These are phyloP conservation scores for Phalacrocorax aristotelis DNA, from an alignment of 2,113 vertebrate species.

Conservation along the genomic window DNA sequence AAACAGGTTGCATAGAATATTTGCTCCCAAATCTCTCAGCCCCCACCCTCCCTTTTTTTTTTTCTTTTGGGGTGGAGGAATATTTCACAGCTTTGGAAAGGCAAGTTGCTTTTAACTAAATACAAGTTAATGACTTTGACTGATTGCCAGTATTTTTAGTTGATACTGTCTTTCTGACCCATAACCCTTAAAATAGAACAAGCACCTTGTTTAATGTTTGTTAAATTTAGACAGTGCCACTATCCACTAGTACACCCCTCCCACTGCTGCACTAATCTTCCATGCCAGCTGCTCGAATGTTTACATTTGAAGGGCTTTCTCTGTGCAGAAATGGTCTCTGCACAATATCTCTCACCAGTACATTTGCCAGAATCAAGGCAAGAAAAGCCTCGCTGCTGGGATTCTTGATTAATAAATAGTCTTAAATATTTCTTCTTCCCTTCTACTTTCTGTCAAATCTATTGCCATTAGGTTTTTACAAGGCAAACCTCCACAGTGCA, in stretches of 20 bases:
- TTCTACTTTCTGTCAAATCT: not conserved
- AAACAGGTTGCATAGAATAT: not conserved
- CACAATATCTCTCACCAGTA: conserved; percentile 40
- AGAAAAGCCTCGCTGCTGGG: conserved; percentile 17
- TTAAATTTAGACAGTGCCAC: conserved; percentile 28
- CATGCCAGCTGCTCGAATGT: conserved; percentile 36
- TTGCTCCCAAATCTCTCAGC: not conserved
- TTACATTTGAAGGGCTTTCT: conserved; percentile 32
- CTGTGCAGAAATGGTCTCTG: conserved; percentile 34
- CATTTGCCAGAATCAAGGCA: conserved; percentile 39
- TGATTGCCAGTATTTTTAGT: not conserved
- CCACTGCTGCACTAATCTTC: not conserved
- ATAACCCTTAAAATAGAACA: conserved; percentile 9
- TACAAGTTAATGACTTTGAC: not conserved
- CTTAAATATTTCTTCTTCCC: conserved; percentile 34
- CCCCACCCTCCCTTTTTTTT: accelerated
- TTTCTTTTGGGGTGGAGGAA: not conserved
- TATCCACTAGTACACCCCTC: not conserved
- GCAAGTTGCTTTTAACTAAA: not conserved
- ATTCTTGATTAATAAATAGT: conserved; percentile 37
- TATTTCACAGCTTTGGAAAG: not conserved
- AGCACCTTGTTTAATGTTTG: not conserved
- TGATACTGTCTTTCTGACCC: not conserved
- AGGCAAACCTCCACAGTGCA: not conserved
- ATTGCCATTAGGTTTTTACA: conserved; percentile 9